These are phyloP conservation scores for Hetaerina americana DNA, from an alignment of 1,140 invertebrate genomes.

Conservation along the genomic window DNA sequence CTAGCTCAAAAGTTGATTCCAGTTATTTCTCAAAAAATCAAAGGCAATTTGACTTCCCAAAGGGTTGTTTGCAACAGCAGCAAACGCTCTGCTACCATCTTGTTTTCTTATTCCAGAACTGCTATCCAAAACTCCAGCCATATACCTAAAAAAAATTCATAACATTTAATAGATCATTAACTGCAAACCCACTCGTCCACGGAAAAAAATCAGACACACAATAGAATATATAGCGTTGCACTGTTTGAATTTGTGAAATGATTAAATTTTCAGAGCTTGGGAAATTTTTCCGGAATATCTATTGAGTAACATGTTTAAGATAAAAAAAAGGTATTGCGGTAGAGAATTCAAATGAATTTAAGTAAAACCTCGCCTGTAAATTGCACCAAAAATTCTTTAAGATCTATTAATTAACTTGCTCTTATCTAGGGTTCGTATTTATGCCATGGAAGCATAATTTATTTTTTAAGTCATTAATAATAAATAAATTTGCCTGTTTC, in stretches of 20 bases:
- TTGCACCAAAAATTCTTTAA: too few species aligned
- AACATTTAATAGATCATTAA: too few species aligned
- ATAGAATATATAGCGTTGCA: not conserved
- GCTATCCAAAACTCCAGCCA: constrained; percentile 20
- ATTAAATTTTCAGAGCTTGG: not conserved
- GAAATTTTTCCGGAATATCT: not conserved
- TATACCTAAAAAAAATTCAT: constrained; percentile 16
- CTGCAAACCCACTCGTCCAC: too few species aligned
- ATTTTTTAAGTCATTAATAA: too few species aligned
- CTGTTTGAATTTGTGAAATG: not conserved
- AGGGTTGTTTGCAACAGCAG: constrained; percentile 22
- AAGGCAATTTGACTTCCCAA: constrained; percentile 19
- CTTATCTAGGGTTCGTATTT: too few species aligned
- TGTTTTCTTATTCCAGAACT: constrained; percentile 25
- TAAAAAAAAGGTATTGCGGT: too few species aligned
- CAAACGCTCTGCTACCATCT: constrained; percentile 25
- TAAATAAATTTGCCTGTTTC: too few species aligned
- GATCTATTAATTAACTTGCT: too few species aligned
- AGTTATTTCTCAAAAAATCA: constrained; percentile 20
- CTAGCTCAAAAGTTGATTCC: constrained; percentile 17
- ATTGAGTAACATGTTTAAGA: too few species aligned
- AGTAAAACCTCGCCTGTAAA: too few species aligned
- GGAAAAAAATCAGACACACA: not conserved
- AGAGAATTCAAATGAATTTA: too few species aligned
- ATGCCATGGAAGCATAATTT: too few species aligned